Evolutionary conservation across 1,140 invertebrate genomes (phyloP).

Genomic region (Galendromus occidentalis): DNA sequence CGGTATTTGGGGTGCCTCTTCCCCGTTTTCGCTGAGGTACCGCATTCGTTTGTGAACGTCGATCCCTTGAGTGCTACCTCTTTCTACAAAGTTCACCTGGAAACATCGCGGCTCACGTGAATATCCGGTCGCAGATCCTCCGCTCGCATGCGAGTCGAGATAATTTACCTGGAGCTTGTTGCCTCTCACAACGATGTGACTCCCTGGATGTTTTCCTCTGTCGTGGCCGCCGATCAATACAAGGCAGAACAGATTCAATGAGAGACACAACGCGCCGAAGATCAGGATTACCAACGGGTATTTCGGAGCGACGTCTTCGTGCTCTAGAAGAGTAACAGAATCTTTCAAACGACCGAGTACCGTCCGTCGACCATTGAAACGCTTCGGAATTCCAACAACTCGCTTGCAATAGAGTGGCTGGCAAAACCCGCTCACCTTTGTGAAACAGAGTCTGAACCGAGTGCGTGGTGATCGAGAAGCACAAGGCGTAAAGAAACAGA

Average conservation of each 20-base stretch:
- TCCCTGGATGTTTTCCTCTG: slow-evolving; percentile 52
- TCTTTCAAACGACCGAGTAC: too few species aligned
- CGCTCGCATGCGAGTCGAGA: too few species aligned
- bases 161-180: slow-evolving; percentile 17
- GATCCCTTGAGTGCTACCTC: neutral
- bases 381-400: slow-evolving; percentile 12
- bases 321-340: slow-evolving; percentile 11
- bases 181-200: slow-evolving; percentile 27
- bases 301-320: slow-evolving; percentile 55
- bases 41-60: neutral
- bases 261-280: slow-evolving; percentile 41
- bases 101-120: too few species aligned
- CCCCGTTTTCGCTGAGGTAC: neutral
- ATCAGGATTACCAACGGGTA: slow-evolving; percentile 46
- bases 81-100: neutral
- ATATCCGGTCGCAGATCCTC: too few species aligned
- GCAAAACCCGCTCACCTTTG: slow-evolving; percentile 15
- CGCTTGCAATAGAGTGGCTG: neutral
- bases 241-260: slow-evolving; percentile 48
- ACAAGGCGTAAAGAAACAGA: slow-evolving; percentile 57
- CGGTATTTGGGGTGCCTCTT: neutral
- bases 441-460: slow-evolving; percentile 44
- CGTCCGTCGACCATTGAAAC: too few species aligned
- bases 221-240: slow-evolving; percentile 46
- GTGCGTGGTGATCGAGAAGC: slow-evolving; percentile 58